These are phyloP conservation scores for Proteles cristata DNA, from an alignment of 2,113 vertebrate genomes.

Conservation along the genomic window DNA sequence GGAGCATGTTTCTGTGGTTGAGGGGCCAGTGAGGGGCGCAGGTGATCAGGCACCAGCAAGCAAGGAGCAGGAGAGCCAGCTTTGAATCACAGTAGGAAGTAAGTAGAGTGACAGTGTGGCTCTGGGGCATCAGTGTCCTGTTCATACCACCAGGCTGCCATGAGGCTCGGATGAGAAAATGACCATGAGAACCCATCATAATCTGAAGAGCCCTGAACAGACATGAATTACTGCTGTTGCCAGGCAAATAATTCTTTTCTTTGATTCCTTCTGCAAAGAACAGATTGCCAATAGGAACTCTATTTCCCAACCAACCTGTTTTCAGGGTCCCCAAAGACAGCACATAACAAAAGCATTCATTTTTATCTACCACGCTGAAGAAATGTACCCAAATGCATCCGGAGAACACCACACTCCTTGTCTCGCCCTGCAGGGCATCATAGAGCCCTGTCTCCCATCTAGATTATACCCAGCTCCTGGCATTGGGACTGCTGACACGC, in stretches of 20 bases:
- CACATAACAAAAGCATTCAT: not conserved
- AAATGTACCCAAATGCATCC: not conserved
- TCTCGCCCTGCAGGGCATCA: not conserved
- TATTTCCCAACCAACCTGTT: not conserved
- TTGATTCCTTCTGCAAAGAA: not conserved
- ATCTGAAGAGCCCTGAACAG: not conserved
- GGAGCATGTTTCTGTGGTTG: not conserved
- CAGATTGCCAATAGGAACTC: not conserved
- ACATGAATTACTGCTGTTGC: not conserved
- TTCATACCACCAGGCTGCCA: not conserved
- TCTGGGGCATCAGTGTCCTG: not conserved
- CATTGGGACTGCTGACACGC: not conserved
- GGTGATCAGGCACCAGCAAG: not conserved
- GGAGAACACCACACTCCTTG: fast-evolving
- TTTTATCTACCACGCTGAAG: not conserved
- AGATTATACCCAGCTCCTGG: fast-evolving
- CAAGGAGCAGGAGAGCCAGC: not conserved
- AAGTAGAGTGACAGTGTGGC: not conserved
- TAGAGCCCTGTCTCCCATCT: not conserved
- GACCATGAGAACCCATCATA: not conserved
- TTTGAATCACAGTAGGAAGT: not conserved
- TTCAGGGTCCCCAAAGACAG: not conserved
- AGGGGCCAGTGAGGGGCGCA: not conserved
- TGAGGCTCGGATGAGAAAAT: not conserved
- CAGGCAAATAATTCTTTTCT: not conserved